Evolutionary conservation across 2,797 vertebrate species (phyloP).

Genomic region (Danio jaintianensis): DNA sequence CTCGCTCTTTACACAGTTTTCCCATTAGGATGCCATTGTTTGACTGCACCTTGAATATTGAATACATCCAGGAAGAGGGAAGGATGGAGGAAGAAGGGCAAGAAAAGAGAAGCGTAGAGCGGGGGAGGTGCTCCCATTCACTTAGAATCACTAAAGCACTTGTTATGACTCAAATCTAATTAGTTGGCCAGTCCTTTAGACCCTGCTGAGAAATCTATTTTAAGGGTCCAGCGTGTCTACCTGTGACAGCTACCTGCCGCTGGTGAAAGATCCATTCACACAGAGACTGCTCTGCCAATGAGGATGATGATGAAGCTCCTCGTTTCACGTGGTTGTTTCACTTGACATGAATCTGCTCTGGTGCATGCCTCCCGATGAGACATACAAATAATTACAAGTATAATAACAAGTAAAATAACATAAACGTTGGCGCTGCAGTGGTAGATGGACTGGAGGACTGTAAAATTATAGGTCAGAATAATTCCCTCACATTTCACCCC

Average conservation of each 20-base stretch:
- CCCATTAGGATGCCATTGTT: conserved; percentile 8
- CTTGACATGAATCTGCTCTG: conserved; percentile 4
- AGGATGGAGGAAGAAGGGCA: background rate
- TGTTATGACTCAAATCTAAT: conserved; percentile 36
- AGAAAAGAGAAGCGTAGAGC: background rate
- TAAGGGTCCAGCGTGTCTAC: background rate
- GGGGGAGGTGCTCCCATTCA: conserved; percentile 29
- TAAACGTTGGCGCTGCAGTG: background rate
- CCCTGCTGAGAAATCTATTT: conserved; percentile 26
- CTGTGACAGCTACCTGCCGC: conserved; percentile 29
- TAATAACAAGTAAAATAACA: conserved; percentile 23
- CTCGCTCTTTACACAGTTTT: background rate
- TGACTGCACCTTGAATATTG: background rate
- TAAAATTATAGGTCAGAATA: conserved; percentile 34
- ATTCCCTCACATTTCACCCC: conserved; percentile 21
- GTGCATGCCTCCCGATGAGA: background rate
- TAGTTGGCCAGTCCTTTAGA: conserved; percentile 17
- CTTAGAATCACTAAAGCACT: conserved; percentile 39
- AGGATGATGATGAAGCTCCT: background rate
- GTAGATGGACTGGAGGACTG: background rate
- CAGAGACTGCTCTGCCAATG: background rate
- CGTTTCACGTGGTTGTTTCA: background rate
- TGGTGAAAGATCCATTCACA: conserved; percentile 4
- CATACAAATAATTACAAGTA: background rate
- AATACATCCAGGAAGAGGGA: background rate